phyloP scores from a whole-genome alignment of 2,113 vertebrate species.

The Muntiacus reevesi region DNA sequence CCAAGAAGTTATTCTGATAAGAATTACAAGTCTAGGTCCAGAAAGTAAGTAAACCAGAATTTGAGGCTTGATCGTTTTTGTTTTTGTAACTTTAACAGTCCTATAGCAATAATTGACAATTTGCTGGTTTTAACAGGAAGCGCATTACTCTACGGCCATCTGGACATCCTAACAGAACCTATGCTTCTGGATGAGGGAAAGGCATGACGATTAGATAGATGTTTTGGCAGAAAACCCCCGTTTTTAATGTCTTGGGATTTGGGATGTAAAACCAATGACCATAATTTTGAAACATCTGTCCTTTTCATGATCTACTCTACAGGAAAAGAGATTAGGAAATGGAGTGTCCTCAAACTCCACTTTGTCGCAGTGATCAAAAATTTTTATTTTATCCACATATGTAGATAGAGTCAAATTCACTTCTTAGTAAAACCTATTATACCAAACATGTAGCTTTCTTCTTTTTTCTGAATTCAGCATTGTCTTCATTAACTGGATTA shows the following conservation, averaged over 20 bases:
- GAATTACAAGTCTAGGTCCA: not conserved
- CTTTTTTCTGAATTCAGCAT: not conserved
- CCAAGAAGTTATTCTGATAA: conserved; percentile 8
- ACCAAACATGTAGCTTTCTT: not conserved
- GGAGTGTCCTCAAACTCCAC: conserved; percentile 7
- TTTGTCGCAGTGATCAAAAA: conserved; percentile 8
- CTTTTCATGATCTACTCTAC: conserved; percentile 6
- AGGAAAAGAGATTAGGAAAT: conserved; percentile 46
- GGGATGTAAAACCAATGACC: conserved; percentile 16
- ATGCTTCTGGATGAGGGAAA: conserved; percentile 36
- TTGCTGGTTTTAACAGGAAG: conserved; percentile 46
- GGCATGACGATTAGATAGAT: conserved; percentile 35
- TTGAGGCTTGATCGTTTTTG: not conserved
- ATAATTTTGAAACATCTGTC: conserved; percentile 44
- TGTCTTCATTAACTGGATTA: not conserved
- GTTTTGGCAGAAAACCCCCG: not conserved
- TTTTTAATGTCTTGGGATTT: conserved; percentile 48
- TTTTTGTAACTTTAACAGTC: not conserved
- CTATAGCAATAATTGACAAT: conserved; percentile 22
- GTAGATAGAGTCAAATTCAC: not conserved
- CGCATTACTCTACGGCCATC: conserved; percentile 19
- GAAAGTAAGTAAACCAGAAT: conserved; percentile 29
- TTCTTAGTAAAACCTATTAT: not conserved
- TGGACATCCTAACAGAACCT: conserved; percentile 49
- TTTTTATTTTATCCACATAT: conserved; percentile 10